A percentile compares a stretch with the other conserved stretches of the same genome.
Conservation (phyloP, 2,113 vertebrate species). For the Gnathonemus longibarbis region DNA sequence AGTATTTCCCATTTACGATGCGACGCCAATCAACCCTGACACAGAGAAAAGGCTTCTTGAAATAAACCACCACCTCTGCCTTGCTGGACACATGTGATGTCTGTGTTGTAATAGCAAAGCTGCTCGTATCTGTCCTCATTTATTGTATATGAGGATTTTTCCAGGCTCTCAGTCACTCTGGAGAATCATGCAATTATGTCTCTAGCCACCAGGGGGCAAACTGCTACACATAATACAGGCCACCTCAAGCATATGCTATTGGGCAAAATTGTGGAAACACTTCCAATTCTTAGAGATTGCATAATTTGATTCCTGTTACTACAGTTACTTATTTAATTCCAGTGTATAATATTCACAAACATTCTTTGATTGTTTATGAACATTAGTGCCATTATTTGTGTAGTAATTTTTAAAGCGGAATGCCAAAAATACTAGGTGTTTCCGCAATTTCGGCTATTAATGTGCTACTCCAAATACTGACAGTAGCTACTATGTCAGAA, state of each 20-base stretch:
- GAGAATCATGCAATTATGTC: background rate
- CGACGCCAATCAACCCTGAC: constrained; percentile 27
- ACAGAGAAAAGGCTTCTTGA: constrained; percentile 18
- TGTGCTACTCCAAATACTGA: background rate
- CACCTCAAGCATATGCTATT: background rate
- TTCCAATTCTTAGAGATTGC: too few species aligned
- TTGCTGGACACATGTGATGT: background rate
- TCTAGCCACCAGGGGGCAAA: constrained; percentile 38
- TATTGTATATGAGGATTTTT: background rate
- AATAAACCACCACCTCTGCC: background rate
- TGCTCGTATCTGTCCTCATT: background rate
- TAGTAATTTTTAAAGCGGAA: background rate
- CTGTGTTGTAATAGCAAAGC: background rate
- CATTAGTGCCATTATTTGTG: background rate
- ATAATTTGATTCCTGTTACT: background rate
- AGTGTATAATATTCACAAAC: background rate
- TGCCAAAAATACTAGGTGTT: too few species aligned
- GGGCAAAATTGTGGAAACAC: background rate
- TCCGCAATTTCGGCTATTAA: too few species aligned
- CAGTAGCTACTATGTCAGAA: background rate
- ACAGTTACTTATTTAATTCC: background rate
- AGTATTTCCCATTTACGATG: constrained; percentile 27
- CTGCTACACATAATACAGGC: background rate
- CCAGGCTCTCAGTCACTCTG: background rate
- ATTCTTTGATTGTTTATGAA: background rate